phyloP scores from a whole-genome alignment of 92 coral and sea anemone species.

The Metridium senile region DNA sequence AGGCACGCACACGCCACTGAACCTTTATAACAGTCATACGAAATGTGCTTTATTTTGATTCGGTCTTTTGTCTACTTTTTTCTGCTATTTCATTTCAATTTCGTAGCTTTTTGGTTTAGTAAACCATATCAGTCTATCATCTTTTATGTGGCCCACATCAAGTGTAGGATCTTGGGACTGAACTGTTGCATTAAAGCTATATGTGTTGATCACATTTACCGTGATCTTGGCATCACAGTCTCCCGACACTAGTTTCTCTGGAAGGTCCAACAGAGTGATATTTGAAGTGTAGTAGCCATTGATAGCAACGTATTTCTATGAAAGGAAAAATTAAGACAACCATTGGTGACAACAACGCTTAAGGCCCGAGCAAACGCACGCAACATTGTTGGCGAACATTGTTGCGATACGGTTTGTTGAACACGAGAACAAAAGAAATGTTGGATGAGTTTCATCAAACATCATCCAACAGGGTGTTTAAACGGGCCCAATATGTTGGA shows the following conservation, averaged over 20 bases:
- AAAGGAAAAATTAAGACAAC: neutral
- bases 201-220: constrained; percentile 64
- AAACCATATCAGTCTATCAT: constrained; percentile 86
- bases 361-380: too few species aligned
- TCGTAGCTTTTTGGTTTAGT: constrained; percentile 12
- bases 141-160: constrained; percentile 67
- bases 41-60: neutral
- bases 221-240: constrained; percentile 52
- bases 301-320: constrained; percentile 75
- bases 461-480: too few species aligned
- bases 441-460: too few species aligned
- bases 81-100: neutral
- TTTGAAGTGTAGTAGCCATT: constrained; percentile 84
- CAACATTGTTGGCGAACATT: too few species aligned
- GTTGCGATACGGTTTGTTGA: too few species aligned
- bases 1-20: too few species aligned
- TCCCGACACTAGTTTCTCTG: constrained; percentile 59
- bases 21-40: too few species aligned
- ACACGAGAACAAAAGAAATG: too few species aligned
- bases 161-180: constrained; percentile 60
- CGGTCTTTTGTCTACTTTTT: neutral
- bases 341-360: neutral
- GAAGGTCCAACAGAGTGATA: constrained; percentile 70
- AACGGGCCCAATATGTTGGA: too few species aligned
- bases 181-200: constrained; percentile 66